phyloP scores from a whole-genome alignment of 2,797 vertebrate species.

The Mastacembelus armatus region DNA sequence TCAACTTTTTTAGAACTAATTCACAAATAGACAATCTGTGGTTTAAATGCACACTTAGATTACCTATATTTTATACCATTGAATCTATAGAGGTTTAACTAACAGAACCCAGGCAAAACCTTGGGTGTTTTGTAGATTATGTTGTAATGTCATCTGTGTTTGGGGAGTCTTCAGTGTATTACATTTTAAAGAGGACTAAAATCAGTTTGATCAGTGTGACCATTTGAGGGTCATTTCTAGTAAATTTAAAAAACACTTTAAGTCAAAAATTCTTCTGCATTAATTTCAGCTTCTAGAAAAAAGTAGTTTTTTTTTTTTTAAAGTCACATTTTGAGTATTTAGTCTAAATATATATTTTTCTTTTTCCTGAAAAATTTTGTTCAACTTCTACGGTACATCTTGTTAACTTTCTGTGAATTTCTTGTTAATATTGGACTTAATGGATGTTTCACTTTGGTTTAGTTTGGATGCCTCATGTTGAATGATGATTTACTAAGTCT shows the following conservation, averaged over 20 bases:
- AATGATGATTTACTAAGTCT: constrained; percentile 86
- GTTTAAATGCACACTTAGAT: constrained; percentile 99
- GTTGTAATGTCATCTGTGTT: constrained; percentile 97
- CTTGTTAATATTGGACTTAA: constrained; percentile 92
- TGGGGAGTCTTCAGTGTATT: constrained; percentile 89
- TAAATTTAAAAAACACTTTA: constrained; percentile 80
- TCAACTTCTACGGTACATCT: constrained; percentile 96
- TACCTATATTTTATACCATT: constrained; percentile 97
- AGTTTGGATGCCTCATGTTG: constrained; percentile 96
- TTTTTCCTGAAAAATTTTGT: constrained; percentile 84
- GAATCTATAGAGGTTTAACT: constrained; percentile 85
- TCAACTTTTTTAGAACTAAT: constrained; percentile 99
- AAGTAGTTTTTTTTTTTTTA: constrained; percentile 13
- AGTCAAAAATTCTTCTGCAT: constrained; percentile 83
- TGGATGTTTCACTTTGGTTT: constrained; percentile 94
- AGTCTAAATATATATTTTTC: constrained; percentile 70
- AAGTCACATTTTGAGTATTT: constrained; percentile 76
- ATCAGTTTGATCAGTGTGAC: constrained; percentile 88
- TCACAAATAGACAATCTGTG: constrained; percentile 99
- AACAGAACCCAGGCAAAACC: constrained; percentile 81
- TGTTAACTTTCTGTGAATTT: constrained; percentile 95
- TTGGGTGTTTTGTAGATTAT: constrained; percentile 97
- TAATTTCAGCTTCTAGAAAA: constrained; percentile 72
- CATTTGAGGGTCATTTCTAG: constrained; percentile 78
- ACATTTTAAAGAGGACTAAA: constrained; percentile 91